Evolutionary conservation across 2,797 vertebrate species (phyloP).

Genomic region (Amblyopsis hoosieri): DNA sequence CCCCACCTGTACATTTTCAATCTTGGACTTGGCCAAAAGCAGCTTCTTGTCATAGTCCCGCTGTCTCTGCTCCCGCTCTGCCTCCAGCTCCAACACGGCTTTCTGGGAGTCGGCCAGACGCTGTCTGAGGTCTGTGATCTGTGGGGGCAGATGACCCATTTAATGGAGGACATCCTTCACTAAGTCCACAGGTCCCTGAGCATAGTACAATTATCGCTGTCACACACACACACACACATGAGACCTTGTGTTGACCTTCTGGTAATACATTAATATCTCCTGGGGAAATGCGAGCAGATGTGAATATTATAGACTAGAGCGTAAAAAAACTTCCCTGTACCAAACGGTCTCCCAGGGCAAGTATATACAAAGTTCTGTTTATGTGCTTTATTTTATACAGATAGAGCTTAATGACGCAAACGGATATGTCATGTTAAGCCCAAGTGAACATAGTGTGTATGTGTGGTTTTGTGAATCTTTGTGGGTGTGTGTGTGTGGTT

Average conservation of each 20-base stretch:
- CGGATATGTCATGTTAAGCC: slow-evolving; percentile 53
- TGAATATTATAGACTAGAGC: neutral
- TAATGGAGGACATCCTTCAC: slow-evolving; percentile 1
- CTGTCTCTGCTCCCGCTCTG: slow-evolving; percentile 91
- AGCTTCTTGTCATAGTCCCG: slow-evolving; percentile 97
- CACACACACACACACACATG: neutral
- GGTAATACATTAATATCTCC: slow-evolving; percentile 13
- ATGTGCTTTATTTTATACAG: slow-evolving; percentile 38
- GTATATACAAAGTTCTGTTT: slow-evolving; percentile 36
- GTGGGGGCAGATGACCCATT: slow-evolving; percentile 4
- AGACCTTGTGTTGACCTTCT: slow-evolving; percentile 2
- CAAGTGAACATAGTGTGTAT: slow-evolving; percentile 53
- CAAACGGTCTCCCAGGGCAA: slow-evolving; percentile 19
- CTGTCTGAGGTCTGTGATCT: slow-evolving; percentile 95
- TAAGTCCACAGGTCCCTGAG: neutral
- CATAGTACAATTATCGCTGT: neutral
- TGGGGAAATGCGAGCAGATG: slow-evolving; percentile 2
- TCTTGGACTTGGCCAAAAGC: slow-evolving; percentile 94
- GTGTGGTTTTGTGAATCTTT: slow-evolving; percentile 41
- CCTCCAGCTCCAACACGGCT: slow-evolving; percentile 86
- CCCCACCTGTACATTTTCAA: slow-evolving; percentile 92
- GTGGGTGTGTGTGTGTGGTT: slow-evolving; percentile 43
- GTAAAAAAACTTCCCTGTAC: slow-evolving; percentile 7
- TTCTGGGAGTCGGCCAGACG: slow-evolving; percentile 89
- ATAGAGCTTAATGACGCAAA: slow-evolving; percentile 64